Evolutionary conservation across 1,140 invertebrate species (phyloP).

Genomic region (Sycobia sp.): DNA sequence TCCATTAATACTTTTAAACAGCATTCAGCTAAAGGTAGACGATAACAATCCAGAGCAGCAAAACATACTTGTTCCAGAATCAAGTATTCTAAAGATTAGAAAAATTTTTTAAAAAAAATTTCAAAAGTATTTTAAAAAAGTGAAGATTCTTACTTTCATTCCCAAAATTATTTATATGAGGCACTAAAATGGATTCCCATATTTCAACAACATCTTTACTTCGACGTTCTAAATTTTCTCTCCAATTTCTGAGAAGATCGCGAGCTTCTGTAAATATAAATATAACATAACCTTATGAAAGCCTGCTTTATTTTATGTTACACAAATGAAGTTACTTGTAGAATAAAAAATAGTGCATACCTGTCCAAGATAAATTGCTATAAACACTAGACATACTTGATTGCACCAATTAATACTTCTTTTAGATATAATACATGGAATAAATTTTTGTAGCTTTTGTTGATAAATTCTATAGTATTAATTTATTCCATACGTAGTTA

Average conservation of each 20-base stretch:
- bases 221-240: constrained; percentile 89
- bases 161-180: constrained; percentile 79
- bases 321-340: not conserved
- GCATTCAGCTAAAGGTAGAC: constrained; percentile 76
- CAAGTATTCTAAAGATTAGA: constrained; percentile 73
- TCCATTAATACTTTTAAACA: constrained; percentile 78
- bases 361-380: constrained; percentile 61
- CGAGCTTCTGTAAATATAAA: constrained; percentile 71
- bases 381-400: constrained; percentile 62
- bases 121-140: constrained; percentile 8
- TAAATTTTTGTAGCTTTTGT: too few relatives aligned
- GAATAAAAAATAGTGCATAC: constrained; percentile 42
- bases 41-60: constrained; percentile 87
- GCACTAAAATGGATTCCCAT: constrained; percentile 80
- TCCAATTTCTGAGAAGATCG: constrained; percentile 83
- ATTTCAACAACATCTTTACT: constrained; percentile 88
- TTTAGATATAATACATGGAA: too few relatives aligned
- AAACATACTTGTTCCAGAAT: constrained; percentile 92
- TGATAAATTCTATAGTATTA: too few relatives aligned
- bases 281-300: constrained; percentile 27
- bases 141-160: constrained; percentile 81
- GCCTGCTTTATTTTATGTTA: not conserved
- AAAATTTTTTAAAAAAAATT: not conserved
- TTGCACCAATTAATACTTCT: too few relatives aligned
- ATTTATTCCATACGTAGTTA: too few relatives aligned